Base-by-base conservation (phyloP, 2,888 invertebrate species). In the Andrena flavipes region DNA sequence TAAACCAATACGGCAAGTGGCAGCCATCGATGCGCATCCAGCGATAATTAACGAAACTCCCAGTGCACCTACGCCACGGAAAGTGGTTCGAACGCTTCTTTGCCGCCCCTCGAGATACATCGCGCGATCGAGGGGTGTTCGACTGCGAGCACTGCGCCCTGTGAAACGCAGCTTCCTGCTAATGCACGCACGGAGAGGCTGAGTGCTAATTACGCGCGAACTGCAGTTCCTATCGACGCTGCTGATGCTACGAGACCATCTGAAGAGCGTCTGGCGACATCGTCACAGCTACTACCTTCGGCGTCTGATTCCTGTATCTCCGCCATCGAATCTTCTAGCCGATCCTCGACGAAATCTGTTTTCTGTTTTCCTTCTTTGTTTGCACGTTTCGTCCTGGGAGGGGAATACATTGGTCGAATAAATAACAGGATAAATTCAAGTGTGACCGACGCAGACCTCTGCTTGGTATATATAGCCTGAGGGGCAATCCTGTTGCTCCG, bases 141-240 rank as follows among this genome's bases (percentile, higher is more conserved):
- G 20, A 51, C 42, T 42, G 49, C 16, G 48, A 49, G 49, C 33
- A 20, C 30, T n/a, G 29, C 56, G 16, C 33, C 35, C 35, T 8
- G 16, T 42, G 30, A 75, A 56, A 74, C 62, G 65, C 42, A 51
- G 54, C 65, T 79, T 54, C 48, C 30, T 30, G 63, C 64, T 72
- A 75, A 76, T 63, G 69, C 33, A 75, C 29, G 23, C 48, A 4
- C 59, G 35, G 35, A 6, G 60, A 10, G 54, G 33, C 26, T 60
- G 51, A 80, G 67, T 64, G 54, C 54, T 68, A 72, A 82, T 76
- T 72, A 82, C 7, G 56, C 42, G 20, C 42, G 23, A 59, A 26
- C 67, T 63, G n/a, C 56, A 35, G n/a, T 33, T 16, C 62, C 69
- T 74, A 8, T 20, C 35, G 56, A 30, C 23, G 16, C 35, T 54